Evolutionary conservation across 2,113 vertebrate species (phyloP), one percentile per base, ranked within the genome.

Genomic region (Percina caprodes): DNA sequence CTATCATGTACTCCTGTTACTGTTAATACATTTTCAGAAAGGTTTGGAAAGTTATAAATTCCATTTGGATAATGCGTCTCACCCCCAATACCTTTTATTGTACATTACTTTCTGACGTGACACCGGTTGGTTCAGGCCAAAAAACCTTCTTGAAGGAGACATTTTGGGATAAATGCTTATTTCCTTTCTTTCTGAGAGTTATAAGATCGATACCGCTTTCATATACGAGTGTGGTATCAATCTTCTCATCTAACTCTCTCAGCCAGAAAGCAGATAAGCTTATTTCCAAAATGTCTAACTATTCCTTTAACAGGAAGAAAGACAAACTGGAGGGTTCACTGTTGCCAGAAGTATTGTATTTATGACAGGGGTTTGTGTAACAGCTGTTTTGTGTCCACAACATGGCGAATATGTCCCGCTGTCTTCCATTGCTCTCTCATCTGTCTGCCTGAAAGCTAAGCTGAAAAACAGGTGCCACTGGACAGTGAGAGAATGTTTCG

Each of bases 401-500:
- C 66, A 84, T 21, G 54, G 62, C n/a, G 48, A 63, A 42, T 60
- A 45, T 49, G 35, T 48, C 42, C 68, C 7, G 39, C 72, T 73
- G 83, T 78, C 86, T 84, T 73, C 61, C 46, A 62, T 80, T 45
- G 30, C 51, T 81, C 63, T 74, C 30, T 30, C 30, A 67, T 86
- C 79, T 69, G 79, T 73, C 79, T 74, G 75, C 56, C 60, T 23
- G 68, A 79, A 42, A 87, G 79, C 84, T 86, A 86, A 91, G 86
- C 86, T 85, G 76, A 84, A 86, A 92, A 93, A 93, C 93, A 93
- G 93, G 91, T 93, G 91, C 87, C 86, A 54, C 51, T 13, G 80
- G 88, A 93, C 88, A 85, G 82, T 33, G 78, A 54, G 82, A 86
- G 88, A 82, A 85, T 52, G 81, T 70, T 70, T 71, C 6, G 0